Base-by-base conservation (phyloP, 2,797 vertebrate species). In the Sebastes paucispinis region DNA sequence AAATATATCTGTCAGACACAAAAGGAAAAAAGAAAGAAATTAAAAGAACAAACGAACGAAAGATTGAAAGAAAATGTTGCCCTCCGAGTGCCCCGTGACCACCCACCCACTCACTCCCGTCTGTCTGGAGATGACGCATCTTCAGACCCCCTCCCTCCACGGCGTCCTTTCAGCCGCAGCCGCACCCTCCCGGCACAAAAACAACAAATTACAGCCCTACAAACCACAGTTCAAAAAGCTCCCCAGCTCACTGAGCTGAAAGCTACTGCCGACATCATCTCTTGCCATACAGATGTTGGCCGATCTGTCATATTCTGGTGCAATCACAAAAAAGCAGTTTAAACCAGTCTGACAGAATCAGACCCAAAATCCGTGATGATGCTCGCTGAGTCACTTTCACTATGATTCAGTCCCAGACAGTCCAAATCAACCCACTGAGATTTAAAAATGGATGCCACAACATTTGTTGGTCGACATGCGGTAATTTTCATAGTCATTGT, bases 201-300 rank as follows among this genome's bases (percentile, higher is more conserved):
- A 91, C 92, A 94, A 93, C 93, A 90, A 93, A 94, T 94, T 92
- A 94, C 91, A 91, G 92, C 72, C 79, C 83, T 69, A 72, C 76
- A 89, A 87, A 90, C 88, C 88, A 7, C 88, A 84, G 78, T 29
- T 74, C 62, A 83, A 79, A 81, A 81, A 25, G 77, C 64, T 73
- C 60, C 72, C 58, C 73, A 57, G 72, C 82, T 66, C 55, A 25
- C 78, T 79, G 73, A 79, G 60, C 34, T 57, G 12, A 65, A 63
- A 81, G 73, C 68, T 81, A 25, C 81, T 60, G 66, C 80, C 86
- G 62, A 81, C 88, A 81, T 75, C 77, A 65, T 75, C 69, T 74
- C 67, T 58, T 72, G 69, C 64, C 64, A 27, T 24, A 52, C 29
- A 39, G 62, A 85, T 68, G 81, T 77, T 68, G 27, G 52, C 76